Evolutionary conservation across 35 echinoderm and acorn worm species (phyloP), one percentile per base, ranked within the genome.

Genomic region (Acanthaster planci): DNA sequence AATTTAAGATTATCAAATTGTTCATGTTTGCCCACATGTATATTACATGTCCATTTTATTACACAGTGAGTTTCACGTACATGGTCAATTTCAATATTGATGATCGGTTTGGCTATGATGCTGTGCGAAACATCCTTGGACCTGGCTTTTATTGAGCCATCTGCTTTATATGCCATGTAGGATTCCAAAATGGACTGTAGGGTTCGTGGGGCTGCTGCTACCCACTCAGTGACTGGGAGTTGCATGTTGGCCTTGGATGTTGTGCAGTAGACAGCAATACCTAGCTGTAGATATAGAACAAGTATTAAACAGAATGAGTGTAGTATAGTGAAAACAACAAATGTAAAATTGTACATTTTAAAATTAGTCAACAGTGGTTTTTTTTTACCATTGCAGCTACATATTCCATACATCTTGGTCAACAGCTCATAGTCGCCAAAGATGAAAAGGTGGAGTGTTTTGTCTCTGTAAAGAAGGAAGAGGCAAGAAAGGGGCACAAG

Each of bases 341-440:
- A 47, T 47, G 4, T 6, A 47, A 47, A 47, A 47, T 47, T 47
- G 12, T 47, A 47, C 12, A 47, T 6, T 6, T 6, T 47, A 47
- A 47, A 47, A 4, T 6, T n/a, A 6, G 42, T 47, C 42, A 47
- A 47, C 42, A 47, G 42, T n/a, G 42, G 42, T 12, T 47, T 47
- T 47, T 12, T 47, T 76, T 72, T 67, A 88, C 86, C 86, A 88
- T 88, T 81, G 17, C 50, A 19, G 50, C n/a, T n/a, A n/a, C n/a
- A n/a, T n/a, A n/a, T n/a, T n/a, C n/a, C n/a, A n/a, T n/a, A n/a
- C n/a, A n/a, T n/a, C n/a, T n/a, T n/a, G n/a, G 39, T 60, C 31
- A 88, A 55, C 15, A 51, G 67, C 27, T 88, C 86, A 36, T 88
- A 88, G 38, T 88, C 55, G 0, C 86, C 86, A 47, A 88, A 67